Conservation (phyloP, 2,113 vertebrate genomes). For the Oryctolagus cuniculus region DNA sequence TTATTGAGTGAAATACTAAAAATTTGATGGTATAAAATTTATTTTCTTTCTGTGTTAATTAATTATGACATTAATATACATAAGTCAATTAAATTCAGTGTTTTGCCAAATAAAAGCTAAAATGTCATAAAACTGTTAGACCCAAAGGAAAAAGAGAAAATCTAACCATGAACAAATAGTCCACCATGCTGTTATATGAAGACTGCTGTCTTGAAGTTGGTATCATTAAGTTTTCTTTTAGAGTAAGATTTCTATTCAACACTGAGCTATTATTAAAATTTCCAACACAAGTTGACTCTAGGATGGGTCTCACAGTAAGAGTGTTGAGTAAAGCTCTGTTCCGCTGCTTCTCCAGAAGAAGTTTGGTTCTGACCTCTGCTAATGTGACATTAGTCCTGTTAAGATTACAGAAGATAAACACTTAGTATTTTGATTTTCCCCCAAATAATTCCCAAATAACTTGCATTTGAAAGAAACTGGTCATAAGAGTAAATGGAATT, state of each 20-base stretch:
- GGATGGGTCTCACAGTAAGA: too few species aligned
- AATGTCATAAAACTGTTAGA: constrained; percentile 25
- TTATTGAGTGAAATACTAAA: background rate
- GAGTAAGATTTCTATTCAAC: too few species aligned
- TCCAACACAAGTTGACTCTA: too few species aligned
- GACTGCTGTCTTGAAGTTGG: too few species aligned
- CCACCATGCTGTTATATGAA: constrained; percentile 88
- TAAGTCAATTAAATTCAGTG: background rate
- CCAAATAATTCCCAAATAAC: background rate
- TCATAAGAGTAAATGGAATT: background rate
- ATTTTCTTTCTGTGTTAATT: background rate
- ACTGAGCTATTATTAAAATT: too few species aligned
- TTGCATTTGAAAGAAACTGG: background rate
- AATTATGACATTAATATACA: background rate
- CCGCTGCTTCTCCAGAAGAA: constrained; percentile 89
- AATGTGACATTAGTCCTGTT: constrained; percentile 91
- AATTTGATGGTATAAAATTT: too few species aligned
- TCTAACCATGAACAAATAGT: constrained; percentile 93
- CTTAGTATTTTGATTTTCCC: background rate
- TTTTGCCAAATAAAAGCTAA: background rate
- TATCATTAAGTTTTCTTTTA: too few species aligned
- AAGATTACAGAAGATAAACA: constrained; percentile 56
- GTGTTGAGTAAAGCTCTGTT: constrained; percentile 87
- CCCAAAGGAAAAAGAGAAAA: background rate
- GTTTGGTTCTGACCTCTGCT: constrained; percentile 89